phyloP scores from a whole-genome alignment of 2,888 invertebrate species.

The Teleiodes luculella region DNA sequence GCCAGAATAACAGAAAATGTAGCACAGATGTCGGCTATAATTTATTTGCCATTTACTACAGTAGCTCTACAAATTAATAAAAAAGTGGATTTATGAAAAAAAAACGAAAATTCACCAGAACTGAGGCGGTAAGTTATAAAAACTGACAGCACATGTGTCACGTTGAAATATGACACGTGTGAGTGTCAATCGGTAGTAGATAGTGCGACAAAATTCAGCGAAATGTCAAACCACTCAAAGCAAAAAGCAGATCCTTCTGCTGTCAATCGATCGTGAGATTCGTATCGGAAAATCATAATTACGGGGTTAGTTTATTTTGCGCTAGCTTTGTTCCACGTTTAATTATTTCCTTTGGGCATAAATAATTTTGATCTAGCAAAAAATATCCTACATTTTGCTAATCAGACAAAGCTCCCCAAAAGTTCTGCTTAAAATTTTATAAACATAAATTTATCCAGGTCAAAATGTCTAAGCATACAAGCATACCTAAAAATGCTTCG shows the following conservation, averaged over 20 bases:
- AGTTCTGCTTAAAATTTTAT: no score
- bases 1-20: neutral
- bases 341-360: no score
- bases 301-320: neutral
- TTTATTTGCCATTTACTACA: slow-evolving; percentile 30
- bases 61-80: slow-evolving; percentile 45
- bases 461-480: no score
- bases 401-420: no score
- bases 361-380: no score
- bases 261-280: slow-evolving; percentile 61
- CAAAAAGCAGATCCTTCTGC: slow-evolving; percentile 42
- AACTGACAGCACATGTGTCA: slow-evolving; percentile 52
- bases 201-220: slow-evolving; percentile 52
- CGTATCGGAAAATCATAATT: neutral
- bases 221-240: slow-evolving; percentile 47
- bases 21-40: neutral
- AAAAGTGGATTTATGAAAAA: slow-evolving; percentile 28
- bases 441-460: no score
- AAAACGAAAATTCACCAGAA: slow-evolving; percentile 36
- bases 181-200: slow-evolving; percentile 51
- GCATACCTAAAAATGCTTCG: no score
- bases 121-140: slow-evolving; percentile 45
- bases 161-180: slow-evolving; percentile 50
- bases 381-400: no score
- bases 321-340: no score